Evolutionary conservation across 2,888 invertebrate genomes (phyloP).

Genomic region (Chloromyia formosa): DNA sequence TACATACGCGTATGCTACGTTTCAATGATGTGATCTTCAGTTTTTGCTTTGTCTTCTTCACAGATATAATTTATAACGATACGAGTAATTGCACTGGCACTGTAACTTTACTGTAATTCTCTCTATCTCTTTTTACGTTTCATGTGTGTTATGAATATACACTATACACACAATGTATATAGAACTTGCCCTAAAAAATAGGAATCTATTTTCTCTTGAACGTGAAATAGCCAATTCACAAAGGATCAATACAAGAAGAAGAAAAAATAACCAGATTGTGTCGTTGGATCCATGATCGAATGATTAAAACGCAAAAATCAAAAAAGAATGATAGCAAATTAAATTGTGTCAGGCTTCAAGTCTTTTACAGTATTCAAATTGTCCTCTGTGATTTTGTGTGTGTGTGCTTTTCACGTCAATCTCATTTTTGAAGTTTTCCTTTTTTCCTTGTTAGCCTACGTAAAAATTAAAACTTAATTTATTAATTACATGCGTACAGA

Average conservation of each 20-base stretch:
- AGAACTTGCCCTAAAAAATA: too few species aligned
- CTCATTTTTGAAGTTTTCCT: constrained; percentile 26
- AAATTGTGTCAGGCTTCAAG: too few species aligned
- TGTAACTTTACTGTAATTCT: constrained; percentile 20
- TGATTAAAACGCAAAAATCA: too few species aligned
- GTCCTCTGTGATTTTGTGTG: too few species aligned
- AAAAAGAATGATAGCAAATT: not conserved
- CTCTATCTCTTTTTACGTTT: constrained; percentile 12
- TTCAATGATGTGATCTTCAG: constrained; percentile 22
- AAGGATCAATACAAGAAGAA: too few species aligned
- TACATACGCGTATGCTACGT: constrained; percentile 28
- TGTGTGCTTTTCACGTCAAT: constrained; percentile 4
- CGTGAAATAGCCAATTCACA: too few species aligned
- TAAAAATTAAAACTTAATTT: constrained; percentile 50
- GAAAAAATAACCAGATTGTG: too few species aligned
- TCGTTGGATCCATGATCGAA: too few species aligned
- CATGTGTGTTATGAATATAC: not conserved
- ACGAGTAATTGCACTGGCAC: constrained; percentile 39
- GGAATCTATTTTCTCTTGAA: too few species aligned
- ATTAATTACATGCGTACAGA: constrained; percentile 50
- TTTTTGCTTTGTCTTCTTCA: too few species aligned
- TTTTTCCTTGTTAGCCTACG: constrained; percentile 46
- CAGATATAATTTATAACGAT: constrained; percentile 8
- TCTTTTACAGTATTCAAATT: too few species aligned
- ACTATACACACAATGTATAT: not conserved